Evolutionary conservation across 2,888 invertebrate species (phyloP), one percentile per base, ranked within the genome.

Genomic region (Abscondita cerata): DNA sequence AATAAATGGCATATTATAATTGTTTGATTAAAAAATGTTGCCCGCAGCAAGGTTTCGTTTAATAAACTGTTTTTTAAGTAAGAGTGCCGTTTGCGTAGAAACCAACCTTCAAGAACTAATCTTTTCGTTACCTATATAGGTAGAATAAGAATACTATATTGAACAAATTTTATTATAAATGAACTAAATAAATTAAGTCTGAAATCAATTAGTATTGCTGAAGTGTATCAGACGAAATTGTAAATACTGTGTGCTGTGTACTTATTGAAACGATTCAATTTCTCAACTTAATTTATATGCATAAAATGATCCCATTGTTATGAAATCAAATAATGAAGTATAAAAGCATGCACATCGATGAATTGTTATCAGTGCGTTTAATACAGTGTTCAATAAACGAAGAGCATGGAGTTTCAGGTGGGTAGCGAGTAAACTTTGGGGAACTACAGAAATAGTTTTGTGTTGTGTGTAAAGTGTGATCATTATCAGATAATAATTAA

Each of bases 331-430:
- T 15, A 46, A 12, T 36, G 36, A 50, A 50, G 60, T 64, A 64
- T 64, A 64, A 61, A 64, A 61, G 54, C 44, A 4, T 16, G 33
- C 12, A 9, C 13, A 31, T 19, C 19, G 40, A 31, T 16, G 16
- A 19, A 51, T 63, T 47, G 61, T 58, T 64, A 64, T 64, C 64
- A 64, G 64, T 64, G 33, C 44, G 54, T 54, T 51, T 50, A 33
- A 15, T 41, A 33, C 36, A 33, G 48, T 51, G 40, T 38, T 46
- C 40, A 31, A n/a, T 20, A 5, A 50, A 11, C 13, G 41, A 53
- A 40, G 44, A 50, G 50, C 44, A 64, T 69, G 69, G 68, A 67
- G 58, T 65, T 63, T 56, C 67, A 67, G 66, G 69, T 69, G 66
- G 65, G 68, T 41, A 41, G n/a, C n/a, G n/a, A n/a, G n/a, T n/a